Conservation (phyloP, 1,140 invertebrate genomes). For the Himalopsyche phryganea region DNA sequence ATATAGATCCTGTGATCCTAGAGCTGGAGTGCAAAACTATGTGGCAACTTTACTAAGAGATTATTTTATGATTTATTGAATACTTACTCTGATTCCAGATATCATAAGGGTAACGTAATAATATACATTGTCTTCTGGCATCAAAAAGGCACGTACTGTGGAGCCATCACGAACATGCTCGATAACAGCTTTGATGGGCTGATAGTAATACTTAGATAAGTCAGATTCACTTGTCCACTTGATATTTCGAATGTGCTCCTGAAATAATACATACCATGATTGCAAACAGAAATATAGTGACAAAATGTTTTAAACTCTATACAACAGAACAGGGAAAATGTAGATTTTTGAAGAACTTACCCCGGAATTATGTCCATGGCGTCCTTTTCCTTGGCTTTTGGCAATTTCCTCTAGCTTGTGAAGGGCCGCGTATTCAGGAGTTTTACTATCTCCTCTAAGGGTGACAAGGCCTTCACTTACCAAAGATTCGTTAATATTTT, state of each 20-base stretch:
- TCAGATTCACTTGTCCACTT: conserved; percentile 79
- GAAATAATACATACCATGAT: too few relatives aligned
- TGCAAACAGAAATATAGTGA: too few relatives aligned
- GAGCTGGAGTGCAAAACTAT: too few relatives aligned
- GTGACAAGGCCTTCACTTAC: conserved; percentile 84
- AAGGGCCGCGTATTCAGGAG: conserved; percentile 60
- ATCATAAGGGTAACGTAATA: conserved; percentile 91
- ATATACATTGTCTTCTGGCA: conserved; percentile 64
- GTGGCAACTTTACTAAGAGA: too few relatives aligned
- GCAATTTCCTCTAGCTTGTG: conserved; percentile 87
- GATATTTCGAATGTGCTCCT: conserved; percentile 77
- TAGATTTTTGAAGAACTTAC: too few relatives aligned
- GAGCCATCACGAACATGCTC: conserved; percentile 96
- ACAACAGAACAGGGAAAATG: too few relatives aligned
- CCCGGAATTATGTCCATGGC: conserved; percentile 59
- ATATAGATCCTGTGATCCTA: too few relatives aligned
- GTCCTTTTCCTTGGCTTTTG: conserved; percentile 81
- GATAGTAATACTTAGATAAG: conserved; percentile 57
- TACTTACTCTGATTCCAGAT: conserved; percentile 80
- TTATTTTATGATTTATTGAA: not conserved
- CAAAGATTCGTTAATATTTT: conserved; percentile 85
- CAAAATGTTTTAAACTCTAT: too few relatives aligned
- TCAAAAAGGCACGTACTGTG: conserved; percentile 83
- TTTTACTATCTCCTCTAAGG: conserved; percentile 70
- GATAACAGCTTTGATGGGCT: conserved; percentile 69